A percentile compares a stretch with the other conserved stretches of the same genome.
Conservation (phyloP, 64 coral and sea anemone species). For the Pocillopora damicornis region DNA sequence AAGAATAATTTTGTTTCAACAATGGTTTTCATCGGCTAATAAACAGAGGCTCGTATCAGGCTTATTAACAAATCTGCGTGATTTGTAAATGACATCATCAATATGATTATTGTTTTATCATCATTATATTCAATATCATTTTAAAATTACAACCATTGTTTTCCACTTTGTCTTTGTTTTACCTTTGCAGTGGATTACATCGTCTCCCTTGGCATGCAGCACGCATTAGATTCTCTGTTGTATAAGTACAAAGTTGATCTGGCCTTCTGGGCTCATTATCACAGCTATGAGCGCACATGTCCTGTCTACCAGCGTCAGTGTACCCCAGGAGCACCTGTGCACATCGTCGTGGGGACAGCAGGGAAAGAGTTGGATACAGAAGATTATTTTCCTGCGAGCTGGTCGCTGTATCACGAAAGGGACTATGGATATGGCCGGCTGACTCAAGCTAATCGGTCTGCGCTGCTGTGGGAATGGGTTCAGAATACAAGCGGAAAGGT, state of each 20-base stretch:
- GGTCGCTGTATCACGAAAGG: slow-evolving; percentile 75
- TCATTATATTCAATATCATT: background rate
- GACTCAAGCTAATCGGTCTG: slow-evolving; percentile 61
- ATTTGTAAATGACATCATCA: too few relatives aligned
- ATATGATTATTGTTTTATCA: background rate
- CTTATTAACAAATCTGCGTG: too few relatives aligned
- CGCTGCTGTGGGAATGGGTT: slow-evolving; percentile 74
- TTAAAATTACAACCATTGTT: background rate
- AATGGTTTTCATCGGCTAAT: too few relatives aligned
- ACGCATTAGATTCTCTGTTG: slow-evolving; percentile 65
- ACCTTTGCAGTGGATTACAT: slow-evolving; percentile 66
- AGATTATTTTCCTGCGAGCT: slow-evolving; percentile 63
- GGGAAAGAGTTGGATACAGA: slow-evolving; percentile 64
- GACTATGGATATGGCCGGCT: slow-evolving; percentile 85
- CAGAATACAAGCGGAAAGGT: slow-evolving; percentile 46
- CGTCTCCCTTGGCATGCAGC: slow-evolving; percentile 74
- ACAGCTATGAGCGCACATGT: slow-evolving; percentile 95
- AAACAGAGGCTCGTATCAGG: too few relatives aligned
- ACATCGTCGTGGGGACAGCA: slow-evolving; percentile 88
- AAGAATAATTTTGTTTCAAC: too few relatives aligned
- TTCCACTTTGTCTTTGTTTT: background rate
- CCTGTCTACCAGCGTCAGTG: slow-evolving; percentile 52
- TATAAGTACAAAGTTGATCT: slow-evolving; percentile 78
- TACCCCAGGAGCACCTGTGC: slow-evolving; percentile 64
- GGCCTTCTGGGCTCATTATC: slow-evolving; percentile 93